A percentile compares a stretch with the other conserved stretches of the same genome.
Evolutionary conservation across 2,797 vertebrate genomes (phyloP).

Genomic region (Myotis daubentonii): DNA sequence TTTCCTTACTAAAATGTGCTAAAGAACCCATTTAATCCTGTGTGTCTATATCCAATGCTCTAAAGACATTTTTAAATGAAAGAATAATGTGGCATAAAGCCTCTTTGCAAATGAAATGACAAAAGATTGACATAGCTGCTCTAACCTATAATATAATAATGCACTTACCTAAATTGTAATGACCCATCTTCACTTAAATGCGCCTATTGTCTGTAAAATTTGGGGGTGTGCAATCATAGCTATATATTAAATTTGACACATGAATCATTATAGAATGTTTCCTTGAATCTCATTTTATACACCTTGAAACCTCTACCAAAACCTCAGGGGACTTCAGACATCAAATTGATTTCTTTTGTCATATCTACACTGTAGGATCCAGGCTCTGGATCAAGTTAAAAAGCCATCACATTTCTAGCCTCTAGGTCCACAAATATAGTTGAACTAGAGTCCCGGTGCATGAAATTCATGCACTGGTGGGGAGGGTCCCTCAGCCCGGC

Average conservation of each 20-base stretch:
- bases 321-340: background rate
- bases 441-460: background rate
- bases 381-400: background rate
- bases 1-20: background rate
- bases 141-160: background rate
- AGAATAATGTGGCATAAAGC: background rate
- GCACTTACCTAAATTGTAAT: background rate
- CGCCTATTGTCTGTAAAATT: background rate
- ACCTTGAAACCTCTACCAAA: constrained; percentile 15
- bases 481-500: too few relatives aligned
- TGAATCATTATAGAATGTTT: background rate
- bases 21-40: background rate
- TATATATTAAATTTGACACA: background rate
- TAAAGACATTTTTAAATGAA: background rate
- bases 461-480: too few relatives aligned
- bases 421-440: background rate
- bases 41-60: background rate
- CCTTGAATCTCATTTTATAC: background rate
- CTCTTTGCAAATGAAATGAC: constrained; percentile 10
- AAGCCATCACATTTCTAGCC: background rate
- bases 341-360: background rate
- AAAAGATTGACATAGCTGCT: background rate
- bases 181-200: background rate
- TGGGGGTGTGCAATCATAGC: background rate
- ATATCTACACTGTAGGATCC: background rate